Percentiles rank a stretch among this genome's conserved stretches.
phyloP scores from a whole-genome alignment of 2,888 invertebrate species.

The Hypolimnas misippus region DNA sequence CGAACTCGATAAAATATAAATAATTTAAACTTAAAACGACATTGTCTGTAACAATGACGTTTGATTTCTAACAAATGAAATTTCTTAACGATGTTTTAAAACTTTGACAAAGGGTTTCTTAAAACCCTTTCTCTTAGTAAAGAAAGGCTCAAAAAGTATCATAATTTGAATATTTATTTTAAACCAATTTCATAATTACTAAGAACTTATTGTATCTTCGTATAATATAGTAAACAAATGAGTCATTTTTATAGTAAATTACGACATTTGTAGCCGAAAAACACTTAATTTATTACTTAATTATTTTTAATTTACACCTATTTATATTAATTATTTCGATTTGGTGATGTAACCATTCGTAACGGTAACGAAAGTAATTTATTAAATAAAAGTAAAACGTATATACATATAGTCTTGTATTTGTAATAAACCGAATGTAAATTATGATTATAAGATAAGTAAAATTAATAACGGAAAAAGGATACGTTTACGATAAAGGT shows the following conservation, averaged over 20 bases:
- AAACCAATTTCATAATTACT: background rate
- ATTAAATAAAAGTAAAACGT: background rate
- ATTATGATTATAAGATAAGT: background rate
- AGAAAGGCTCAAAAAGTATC: background rate
- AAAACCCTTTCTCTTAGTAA: background rate
- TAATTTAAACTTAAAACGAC: constrained; percentile 8
- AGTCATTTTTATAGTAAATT: background rate
- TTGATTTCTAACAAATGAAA: constrained; percentile 8
- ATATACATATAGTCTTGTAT: too few species aligned
- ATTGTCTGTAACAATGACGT: constrained; percentile 1
- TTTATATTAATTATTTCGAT: background rate
- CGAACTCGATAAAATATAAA: background rate
- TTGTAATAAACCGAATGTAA: background rate
- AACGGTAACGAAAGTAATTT: too few species aligned
- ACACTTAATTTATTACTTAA: background rate
- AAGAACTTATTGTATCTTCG: too few species aligned
- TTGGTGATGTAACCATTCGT: background rate
- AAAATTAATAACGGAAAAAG: constrained; percentile 3
- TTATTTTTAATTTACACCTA: background rate
- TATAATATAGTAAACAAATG: background rate
- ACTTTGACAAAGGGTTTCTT: constrained; percentile 11
- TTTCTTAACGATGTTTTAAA: constrained; percentile 13
- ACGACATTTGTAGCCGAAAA: background rate
- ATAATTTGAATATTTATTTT: constrained; percentile 1
- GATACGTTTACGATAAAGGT: constrained; percentile 18